Percentiles rank a stretch among this genome's conserved stretches.
phyloP scores from a whole-genome alignment of 2,113 vertebrate genomes.

The Platichthys stellatus region DNA sequence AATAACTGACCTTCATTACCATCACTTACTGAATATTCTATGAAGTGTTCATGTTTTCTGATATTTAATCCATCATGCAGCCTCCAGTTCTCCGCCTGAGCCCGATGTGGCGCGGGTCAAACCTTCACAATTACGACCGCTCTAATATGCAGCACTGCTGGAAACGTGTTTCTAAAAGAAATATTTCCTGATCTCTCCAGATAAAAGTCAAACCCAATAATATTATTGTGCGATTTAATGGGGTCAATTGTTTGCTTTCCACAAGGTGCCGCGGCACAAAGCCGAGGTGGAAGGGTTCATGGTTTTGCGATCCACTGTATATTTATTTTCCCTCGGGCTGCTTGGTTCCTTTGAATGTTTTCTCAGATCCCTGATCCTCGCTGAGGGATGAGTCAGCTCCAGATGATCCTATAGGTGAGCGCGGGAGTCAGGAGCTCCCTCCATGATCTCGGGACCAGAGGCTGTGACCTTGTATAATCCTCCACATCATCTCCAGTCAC shows the following conservation, averaged over 20 bases:
- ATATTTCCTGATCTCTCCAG: not conserved
- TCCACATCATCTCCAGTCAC: slow-evolving; percentile 39
- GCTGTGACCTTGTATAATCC: slow-evolving; percentile 62
- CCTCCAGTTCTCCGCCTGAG: not conserved
- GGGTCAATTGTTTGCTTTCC: not conserved
- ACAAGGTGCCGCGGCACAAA: not conserved
- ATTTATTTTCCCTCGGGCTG: not conserved
- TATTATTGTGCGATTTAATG: not conserved
- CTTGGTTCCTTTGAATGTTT: slow-evolving; percentile 20
- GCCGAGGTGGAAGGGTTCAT: not conserved
- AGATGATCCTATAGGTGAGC: slow-evolving; percentile 46
- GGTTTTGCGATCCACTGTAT: slow-evolving; percentile 17
- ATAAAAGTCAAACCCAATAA: not conserved
- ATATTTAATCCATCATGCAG: slow-evolving; percentile 8
- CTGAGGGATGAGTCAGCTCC: slow-evolving; percentile 28
- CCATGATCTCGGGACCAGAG: slow-evolving; percentile 42
- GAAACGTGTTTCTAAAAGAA: not conserved
- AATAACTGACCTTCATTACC: slow-evolving; percentile 24
- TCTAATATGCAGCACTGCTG: not conserved
- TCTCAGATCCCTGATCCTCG: slow-evolving; percentile 26
- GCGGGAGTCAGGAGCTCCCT: slow-evolving; percentile 51
- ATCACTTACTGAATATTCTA: slow-evolving; percentile 16
- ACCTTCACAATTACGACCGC: not conserved
- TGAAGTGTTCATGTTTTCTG: slow-evolving; percentile 10
- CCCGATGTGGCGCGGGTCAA: not conserved